Evolutionary conservation across 2,888 invertebrate species (phyloP).

Genomic region (Aleiodes alternator): DNA sequence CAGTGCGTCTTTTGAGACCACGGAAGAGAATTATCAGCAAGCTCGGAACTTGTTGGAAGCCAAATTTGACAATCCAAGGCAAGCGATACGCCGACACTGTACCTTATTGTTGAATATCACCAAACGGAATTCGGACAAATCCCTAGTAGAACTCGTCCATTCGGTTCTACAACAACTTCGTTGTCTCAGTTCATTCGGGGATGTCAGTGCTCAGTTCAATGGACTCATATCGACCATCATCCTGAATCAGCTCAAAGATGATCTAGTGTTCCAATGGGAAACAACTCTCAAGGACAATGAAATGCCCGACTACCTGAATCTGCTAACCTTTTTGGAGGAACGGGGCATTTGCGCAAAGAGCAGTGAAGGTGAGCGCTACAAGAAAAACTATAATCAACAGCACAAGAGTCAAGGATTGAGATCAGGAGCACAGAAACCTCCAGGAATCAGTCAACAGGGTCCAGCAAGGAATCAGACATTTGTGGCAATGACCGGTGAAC

Average conservation of each 20-base stretch:
- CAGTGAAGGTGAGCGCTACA: no score
- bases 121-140: conserved; percentile 23
- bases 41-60: neutral
- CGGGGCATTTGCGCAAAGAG: conserved; percentile 43
- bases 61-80: conserved; percentile 45
- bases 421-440: no score
- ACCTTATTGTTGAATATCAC: conserved; percentile 24
- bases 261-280: conserved; percentile 43
- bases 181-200: conserved; percentile 38
- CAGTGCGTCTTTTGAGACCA: neutral
- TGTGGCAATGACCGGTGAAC: no score
- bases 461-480: no score
- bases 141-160: conserved; percentile 43
- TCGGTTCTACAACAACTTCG: conserved; percentile 46
- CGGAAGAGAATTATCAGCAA: neutral
- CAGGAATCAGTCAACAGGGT: no score
- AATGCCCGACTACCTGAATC: conserved; percentile 31
- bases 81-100: conserved; percentile 50
- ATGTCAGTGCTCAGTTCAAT: neutral
- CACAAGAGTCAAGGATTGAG: no score
- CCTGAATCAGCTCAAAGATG: conserved; percentile 25
- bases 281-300: conserved; percentile 41
- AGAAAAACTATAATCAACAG: no score
- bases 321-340: conserved; percentile 44
- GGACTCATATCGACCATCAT: conserved; percentile 4